A percentile compares a stretch with the other conserved stretches of the same genome.
Conservation (phyloP, 2,888 invertebrate genomes). For the Holacanthella duospinosa region DNA sequence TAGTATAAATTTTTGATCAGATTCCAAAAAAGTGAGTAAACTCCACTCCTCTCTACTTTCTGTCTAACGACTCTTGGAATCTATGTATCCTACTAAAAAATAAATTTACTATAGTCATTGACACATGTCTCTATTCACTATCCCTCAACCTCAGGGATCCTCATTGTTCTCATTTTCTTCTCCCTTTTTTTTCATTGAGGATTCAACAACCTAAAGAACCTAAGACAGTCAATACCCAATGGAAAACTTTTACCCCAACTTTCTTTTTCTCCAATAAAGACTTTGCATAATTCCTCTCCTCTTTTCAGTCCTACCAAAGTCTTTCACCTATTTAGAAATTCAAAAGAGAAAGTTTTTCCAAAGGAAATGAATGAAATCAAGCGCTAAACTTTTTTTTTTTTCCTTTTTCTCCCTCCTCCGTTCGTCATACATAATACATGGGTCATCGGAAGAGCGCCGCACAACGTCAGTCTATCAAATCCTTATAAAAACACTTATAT, state of each 20-base stretch:
- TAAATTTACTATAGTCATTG: too few relatives aligned
- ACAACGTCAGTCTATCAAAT: too few relatives aligned
- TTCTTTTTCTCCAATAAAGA: background rate
- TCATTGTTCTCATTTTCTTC: too few relatives aligned
- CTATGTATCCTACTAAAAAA: too few relatives aligned
- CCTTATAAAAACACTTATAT: conserved; percentile 11
- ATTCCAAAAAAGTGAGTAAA: background rate
- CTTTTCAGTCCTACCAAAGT: background rate
- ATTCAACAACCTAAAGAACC: background rate
- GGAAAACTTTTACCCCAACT: background rate
- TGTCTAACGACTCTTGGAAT: too few relatives aligned
- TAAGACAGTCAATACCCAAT: background rate
- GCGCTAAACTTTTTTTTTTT: background rate
- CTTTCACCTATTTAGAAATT: background rate
- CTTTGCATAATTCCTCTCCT: conserved; percentile 1
- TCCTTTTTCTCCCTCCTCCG: background rate
- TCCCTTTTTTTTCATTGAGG: background rate
- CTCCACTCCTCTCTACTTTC: too few relatives aligned
- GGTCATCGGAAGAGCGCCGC: background rate
- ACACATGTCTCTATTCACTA: background rate
- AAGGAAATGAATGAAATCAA: conserved; percentile 5
- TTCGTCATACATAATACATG: conserved; percentile 3
- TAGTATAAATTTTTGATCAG: background rate
- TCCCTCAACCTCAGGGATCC: too few relatives aligned
- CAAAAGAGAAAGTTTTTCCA: background rate